Percentiles rank a stretch among this genome's conserved stretches.
Evolutionary conservation across 2,113 vertebrate species (phyloP).

Genomic region (Fulica atra): DNA sequence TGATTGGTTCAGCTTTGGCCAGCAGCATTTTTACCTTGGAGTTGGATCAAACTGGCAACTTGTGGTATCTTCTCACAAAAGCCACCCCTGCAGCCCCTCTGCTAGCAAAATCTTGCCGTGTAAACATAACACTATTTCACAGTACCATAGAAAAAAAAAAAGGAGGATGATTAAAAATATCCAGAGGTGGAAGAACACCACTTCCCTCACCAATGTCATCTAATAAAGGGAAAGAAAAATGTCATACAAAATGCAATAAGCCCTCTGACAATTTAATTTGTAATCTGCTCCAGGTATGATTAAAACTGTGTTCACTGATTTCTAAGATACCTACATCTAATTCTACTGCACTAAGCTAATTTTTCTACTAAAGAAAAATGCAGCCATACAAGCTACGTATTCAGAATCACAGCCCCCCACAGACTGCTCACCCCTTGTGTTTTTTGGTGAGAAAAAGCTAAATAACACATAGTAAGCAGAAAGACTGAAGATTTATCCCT

Average conservation of each 20-base stretch:
- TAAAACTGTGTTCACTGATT: background rate
- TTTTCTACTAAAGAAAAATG: background rate
- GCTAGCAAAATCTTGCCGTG: background rate
- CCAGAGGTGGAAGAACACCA: background rate
- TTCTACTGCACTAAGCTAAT: background rate
- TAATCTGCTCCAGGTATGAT: background rate
- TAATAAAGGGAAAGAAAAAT: background rate
- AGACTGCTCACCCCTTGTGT: accelerated
- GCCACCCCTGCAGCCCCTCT: background rate
- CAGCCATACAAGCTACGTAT: background rate
- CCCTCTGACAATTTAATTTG: background rate
- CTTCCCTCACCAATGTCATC: background rate
- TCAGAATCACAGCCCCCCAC: background rate
- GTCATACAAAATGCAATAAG: background rate
- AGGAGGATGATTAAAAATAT: background rate
- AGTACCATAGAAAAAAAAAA: background rate
- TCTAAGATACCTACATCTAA: background rate
- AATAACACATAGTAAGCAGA: background rate
- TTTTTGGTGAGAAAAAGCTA: background rate
- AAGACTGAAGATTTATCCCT: background rate
- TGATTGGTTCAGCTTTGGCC: background rate
- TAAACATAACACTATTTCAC: background rate
- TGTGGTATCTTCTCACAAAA: background rate
- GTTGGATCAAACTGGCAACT: background rate
- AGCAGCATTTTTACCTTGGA: accelerated